Conservation (phyloP, 2,888 invertebrate species). For the Helicoverpa assulta region DNA sequence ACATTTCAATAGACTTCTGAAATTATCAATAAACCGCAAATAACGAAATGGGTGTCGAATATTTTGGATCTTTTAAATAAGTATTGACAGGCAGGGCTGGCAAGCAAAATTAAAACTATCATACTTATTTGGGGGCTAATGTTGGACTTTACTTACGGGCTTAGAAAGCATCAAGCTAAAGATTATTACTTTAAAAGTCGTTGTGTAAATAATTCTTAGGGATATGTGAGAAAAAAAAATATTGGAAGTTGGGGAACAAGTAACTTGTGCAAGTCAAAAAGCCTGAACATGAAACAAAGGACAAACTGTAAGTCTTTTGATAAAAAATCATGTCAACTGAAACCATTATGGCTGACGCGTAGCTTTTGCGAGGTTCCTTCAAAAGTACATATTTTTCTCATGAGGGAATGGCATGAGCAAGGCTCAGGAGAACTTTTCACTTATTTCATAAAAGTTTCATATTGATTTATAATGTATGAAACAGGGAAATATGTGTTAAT, state of each 20-base stretch:
- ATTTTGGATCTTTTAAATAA: neutral
- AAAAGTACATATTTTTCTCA: conserved; percentile 4
- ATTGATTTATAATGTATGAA: conserved; percentile 19
- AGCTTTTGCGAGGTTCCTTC: neutral
- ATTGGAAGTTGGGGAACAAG: neutral
- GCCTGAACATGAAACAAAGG: neutral
- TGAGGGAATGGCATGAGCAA: conserved; percentile 11
- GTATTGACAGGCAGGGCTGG: neutral
- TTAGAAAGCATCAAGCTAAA: conserved; percentile 10
- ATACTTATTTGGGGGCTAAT: too few species aligned
- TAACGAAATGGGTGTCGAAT: too few species aligned
- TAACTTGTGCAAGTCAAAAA: conserved; percentile 5
- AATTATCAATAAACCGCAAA: too few species aligned
- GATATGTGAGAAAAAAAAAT: neutral
- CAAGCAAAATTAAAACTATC: neutral
- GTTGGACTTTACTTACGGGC: neutral
- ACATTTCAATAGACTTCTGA: neutral
- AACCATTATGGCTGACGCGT: conserved; percentile 1
- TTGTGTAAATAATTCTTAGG: neutral
- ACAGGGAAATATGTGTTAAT: neutral
- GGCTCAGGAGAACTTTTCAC: conserved; percentile 27
- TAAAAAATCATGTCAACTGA: neutral
- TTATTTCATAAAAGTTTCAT: conserved; percentile 19
- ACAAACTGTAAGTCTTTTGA: neutral
- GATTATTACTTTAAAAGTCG: neutral